These are phyloP conservation scores for Lasioglossum baleicum DNA, from an alignment of 1,140 invertebrate genomes.

Conservation along the genomic window DNA sequence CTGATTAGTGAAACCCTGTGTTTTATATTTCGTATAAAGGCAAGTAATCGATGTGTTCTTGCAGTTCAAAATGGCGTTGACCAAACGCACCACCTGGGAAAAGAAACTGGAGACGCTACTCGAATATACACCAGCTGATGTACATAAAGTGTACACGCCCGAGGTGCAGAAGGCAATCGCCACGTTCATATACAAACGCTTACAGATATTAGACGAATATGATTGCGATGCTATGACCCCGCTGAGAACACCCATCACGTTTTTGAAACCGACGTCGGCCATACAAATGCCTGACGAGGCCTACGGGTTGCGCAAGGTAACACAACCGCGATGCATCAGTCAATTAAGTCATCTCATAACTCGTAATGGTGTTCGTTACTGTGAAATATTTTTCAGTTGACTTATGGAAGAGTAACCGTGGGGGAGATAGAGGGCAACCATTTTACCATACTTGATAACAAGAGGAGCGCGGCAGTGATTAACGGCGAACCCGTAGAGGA, in stretches of 20 bases:
- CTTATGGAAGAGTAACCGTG: constrained; percentile 67
- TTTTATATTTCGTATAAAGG: too few species aligned
- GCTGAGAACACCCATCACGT: constrained; percentile 82
- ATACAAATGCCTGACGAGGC: constrained; percentile 81
- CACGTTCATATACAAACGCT: constrained; percentile 80
- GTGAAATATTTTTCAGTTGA: constrained; percentile 62
- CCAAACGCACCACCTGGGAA: constrained; percentile 71
- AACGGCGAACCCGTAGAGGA: constrained; percentile 79
- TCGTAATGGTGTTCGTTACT: too few species aligned
- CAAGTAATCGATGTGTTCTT: constrained; percentile 6
- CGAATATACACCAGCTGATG: constrained; percentile 34
- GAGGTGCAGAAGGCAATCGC: constrained; percentile 79
- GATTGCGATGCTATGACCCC: constrained; percentile 68
- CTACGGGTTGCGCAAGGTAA: constrained; percentile 82
- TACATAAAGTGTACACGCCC: constrained; percentile 16
- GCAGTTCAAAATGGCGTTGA: constrained; percentile 74
- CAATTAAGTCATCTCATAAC: too few species aligned
- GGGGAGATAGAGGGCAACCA: constrained; percentile 83
- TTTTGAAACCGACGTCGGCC: constrained; percentile 83
- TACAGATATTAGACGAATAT: constrained; percentile 81
- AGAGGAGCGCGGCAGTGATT: constrained; percentile 83
- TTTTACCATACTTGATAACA: constrained; percentile 84
- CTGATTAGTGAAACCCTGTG: too few species aligned
- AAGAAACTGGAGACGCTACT: constrained; percentile 72
- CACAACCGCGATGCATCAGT: neutral